A percentile compares a stretch with the other conserved stretches of the same genome.
These are phyloP conservation scores for Silurus aristotelis DNA, from an alignment of 2,797 vertebrate genomes.

Conservation along the genomic window DNA sequence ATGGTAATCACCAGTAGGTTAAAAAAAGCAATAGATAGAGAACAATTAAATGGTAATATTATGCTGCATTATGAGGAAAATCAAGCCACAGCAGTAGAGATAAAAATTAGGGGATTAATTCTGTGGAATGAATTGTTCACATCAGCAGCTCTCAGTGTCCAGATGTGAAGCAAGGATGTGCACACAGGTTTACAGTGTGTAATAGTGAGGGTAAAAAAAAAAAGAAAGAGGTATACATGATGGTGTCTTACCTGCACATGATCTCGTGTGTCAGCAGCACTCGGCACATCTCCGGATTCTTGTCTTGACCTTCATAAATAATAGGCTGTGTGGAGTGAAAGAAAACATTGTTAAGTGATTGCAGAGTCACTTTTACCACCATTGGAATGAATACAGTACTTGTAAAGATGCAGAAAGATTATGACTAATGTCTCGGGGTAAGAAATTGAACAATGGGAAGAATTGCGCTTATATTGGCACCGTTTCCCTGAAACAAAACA, in stretches of 20 bases:
- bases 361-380: constrained; percentile 21
- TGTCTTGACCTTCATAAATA: constrained; percentile 98
- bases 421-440: constrained; percentile 35
- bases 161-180: constrained; percentile 11
- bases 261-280: constrained; percentile 98
- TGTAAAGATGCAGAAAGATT: constrained; percentile 26
- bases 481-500: constrained; percentile 44
- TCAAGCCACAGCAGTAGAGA: constrained; percentile 16
- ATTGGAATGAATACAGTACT: neutral
- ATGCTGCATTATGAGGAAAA: neutral
- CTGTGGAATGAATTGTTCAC: constrained; percentile 16
- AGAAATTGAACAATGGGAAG: constrained; percentile 36
- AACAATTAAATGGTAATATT: neutral
- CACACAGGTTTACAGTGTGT: constrained; percentile 45
- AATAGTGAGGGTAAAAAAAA: constrained; percentile 26
- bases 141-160: constrained; percentile 37
- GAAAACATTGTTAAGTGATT: constrained; percentile 33
- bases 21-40: neutral
- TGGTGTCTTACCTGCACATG: constrained; percentile 89
- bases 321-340: constrained; percentile 75
- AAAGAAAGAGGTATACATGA: neutral
- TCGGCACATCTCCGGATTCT: constrained; percentile 99
- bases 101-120: constrained; percentile 30
- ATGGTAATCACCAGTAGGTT: neutral
- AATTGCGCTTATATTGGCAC: constrained; percentile 36